phyloP scores from a whole-genome alignment of 2,888 invertebrate genomes.

The Venusia cambrica region DNA sequence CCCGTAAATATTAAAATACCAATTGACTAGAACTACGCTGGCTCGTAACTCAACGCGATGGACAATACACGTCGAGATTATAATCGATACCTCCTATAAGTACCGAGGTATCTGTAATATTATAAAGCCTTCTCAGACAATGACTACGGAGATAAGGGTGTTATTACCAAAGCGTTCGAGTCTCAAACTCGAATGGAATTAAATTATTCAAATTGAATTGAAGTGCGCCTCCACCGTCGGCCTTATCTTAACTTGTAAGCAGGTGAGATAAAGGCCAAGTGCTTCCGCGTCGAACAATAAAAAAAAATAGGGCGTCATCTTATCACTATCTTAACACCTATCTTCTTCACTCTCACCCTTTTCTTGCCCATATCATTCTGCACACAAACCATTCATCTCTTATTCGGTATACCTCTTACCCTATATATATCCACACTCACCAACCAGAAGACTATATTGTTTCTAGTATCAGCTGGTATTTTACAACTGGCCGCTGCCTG shows the following conservation, averaged over 20 bases:
- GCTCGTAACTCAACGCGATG: slow-evolving; percentile 40
- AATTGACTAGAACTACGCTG: slow-evolving; percentile 22
- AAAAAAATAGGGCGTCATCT: too few species aligned
- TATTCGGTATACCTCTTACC: too few species aligned
- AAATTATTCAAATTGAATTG: not conserved
- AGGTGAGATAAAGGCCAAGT: too few species aligned
- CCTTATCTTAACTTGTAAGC: slow-evolving; percentile 16
- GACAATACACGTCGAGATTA: slow-evolving; percentile 53
- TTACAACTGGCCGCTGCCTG: too few species aligned
- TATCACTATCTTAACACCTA: too few species aligned
- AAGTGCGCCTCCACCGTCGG: not conserved
- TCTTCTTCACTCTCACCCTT: too few species aligned
- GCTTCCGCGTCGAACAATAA: too few species aligned
- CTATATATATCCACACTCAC: too few species aligned
- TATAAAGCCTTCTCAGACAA: slow-evolving; percentile 19
- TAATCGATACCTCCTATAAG: slow-evolving; percentile 34
- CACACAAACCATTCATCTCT: too few species aligned
- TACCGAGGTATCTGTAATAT: slow-evolving; percentile 7
- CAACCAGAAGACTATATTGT: too few species aligned
- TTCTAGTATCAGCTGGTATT: too few species aligned
- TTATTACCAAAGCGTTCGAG: slow-evolving; percentile 9
- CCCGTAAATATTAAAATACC: slow-evolving; percentile 19
- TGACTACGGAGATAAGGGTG: slow-evolving; percentile 5
- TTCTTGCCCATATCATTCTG: too few species aligned
- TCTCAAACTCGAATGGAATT: not conserved